phyloP scores from a whole-genome alignment of 2,797 vertebrate genomes.

The Channa striata region DNA sequence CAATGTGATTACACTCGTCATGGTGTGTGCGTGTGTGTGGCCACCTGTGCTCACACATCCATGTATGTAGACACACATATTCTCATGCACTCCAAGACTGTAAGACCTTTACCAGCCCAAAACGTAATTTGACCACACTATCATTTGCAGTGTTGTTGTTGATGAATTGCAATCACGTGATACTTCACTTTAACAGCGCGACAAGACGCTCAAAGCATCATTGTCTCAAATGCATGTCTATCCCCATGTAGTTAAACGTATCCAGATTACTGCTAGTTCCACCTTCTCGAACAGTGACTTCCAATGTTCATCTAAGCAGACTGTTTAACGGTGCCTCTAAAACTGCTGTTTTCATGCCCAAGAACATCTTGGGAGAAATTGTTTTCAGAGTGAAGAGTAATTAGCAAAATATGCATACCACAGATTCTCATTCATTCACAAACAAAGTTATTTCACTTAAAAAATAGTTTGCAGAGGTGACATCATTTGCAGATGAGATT shows the following conservation, averaged over 20 bases:
- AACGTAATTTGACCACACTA: neutral
- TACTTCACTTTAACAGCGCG: neutral
- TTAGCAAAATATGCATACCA: neutral
- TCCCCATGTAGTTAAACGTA: no score
- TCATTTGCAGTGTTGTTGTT: neutral
- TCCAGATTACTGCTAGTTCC: neutral
- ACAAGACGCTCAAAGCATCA: neutral
- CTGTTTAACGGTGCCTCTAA: neutral
- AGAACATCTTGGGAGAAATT: neutral
- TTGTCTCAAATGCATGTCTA: no score
- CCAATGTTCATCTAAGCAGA: no score
- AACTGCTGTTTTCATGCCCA: neutral
- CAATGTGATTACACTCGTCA: constrained; percentile 53
- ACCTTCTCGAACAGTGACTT: neutral
- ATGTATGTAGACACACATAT: neutral
- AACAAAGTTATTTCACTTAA: neutral
- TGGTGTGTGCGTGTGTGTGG: constrained; percentile 16
- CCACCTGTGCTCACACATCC: neutral
- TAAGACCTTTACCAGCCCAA: neutral
- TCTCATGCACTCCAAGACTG: neutral
- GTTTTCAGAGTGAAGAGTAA: neutral
- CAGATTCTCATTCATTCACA: neutral
- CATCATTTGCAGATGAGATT: neutral
- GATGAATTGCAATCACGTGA: neutral
- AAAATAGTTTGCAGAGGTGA: neutral